Evolutionary conservation across 2,113 vertebrate species (phyloP).

Genomic region (Elaphurus davidianus): DNA sequence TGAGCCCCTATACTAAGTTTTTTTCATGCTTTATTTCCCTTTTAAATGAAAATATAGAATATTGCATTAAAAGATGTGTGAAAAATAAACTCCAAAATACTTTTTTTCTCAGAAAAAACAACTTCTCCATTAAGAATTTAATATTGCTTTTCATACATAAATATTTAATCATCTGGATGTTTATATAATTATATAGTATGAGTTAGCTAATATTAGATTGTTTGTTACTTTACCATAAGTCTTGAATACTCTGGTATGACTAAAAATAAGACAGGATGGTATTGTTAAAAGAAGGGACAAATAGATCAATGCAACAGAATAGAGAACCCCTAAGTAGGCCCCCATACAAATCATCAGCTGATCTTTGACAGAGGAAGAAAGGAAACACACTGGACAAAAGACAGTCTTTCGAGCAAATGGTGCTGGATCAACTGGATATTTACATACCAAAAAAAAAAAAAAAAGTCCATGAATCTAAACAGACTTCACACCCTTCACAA

Average conservation of each 20-base stretch:
- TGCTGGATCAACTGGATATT: background rate
- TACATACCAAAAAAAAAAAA: background rate
- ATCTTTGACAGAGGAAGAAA: background rate
- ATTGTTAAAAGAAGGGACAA: background rate
- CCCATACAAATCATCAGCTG: background rate
- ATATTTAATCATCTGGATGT: background rate
- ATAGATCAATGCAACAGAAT: background rate
- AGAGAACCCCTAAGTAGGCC: background rate
- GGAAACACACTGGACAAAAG: background rate
- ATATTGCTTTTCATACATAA: background rate
- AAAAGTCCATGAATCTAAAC: background rate
- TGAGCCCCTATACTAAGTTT: background rate
- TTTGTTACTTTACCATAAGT: background rate
- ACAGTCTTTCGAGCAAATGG: background rate
- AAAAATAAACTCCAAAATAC: background rate
- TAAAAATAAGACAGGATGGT: background rate
- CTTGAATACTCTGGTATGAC: background rate
- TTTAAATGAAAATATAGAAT: background rate
- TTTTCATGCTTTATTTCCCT: background rate
- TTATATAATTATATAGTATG: background rate
- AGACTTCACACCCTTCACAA: background rate
- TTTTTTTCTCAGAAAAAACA: background rate
- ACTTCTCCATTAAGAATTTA: conserved; percentile 2
- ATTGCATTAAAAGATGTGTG: background rate
- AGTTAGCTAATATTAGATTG: background rate